A percentile compares a stretch with the other conserved stretches of the same genome.
Evolutionary conservation across 2,888 invertebrate species (phyloP).

Genomic region (Leptopilina myrica): DNA sequence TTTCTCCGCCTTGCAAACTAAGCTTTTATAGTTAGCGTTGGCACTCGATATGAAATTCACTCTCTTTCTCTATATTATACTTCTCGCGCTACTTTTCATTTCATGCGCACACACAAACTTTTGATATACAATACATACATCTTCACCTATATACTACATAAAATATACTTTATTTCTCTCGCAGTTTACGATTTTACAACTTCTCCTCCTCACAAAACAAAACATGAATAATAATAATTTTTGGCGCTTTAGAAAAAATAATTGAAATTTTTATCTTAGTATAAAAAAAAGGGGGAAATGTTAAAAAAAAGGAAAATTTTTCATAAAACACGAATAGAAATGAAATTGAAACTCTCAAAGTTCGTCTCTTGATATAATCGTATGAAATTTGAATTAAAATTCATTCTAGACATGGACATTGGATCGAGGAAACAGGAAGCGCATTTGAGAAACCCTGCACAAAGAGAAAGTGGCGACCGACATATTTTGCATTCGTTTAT

Average conservation of each 20-base stretch:
- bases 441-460: slow-evolving; percentile 72
- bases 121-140: too few relatives aligned
- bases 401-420: slow-evolving; percentile 13
- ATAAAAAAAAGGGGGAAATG: not conserved
- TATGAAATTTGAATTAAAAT: too few relatives aligned
- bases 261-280: too few relatives aligned
- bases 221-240: too few relatives aligned
- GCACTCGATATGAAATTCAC: slow-evolving; percentile 40
- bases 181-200: slow-evolving; percentile 8
- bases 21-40: slow-evolving; percentile 45
- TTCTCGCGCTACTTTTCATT: slow-evolving; percentile 13
- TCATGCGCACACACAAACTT: not conserved
- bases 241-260: too few relatives aligned
- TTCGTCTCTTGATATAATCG: too few relatives aligned
- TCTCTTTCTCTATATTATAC: slow-evolving; percentile 30
- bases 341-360: too few relatives aligned
- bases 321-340: too few relatives aligned
- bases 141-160: too few relatives aligned
- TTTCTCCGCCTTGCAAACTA: slow-evolving; percentile 57
- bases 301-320: too few relatives aligned
- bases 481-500: slow-evolving; percentile 59
- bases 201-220: not conserved
- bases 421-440: slow-evolving; percentile 70
- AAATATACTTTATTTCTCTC: not conserved
- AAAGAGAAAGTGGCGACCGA: slow-evolving; percentile 73